Evolutionary conservation across 1,140 invertebrate species (phyloP), one percentile per base, ranked within the genome.

Genomic region (Drosophila kepulauana): DNA sequence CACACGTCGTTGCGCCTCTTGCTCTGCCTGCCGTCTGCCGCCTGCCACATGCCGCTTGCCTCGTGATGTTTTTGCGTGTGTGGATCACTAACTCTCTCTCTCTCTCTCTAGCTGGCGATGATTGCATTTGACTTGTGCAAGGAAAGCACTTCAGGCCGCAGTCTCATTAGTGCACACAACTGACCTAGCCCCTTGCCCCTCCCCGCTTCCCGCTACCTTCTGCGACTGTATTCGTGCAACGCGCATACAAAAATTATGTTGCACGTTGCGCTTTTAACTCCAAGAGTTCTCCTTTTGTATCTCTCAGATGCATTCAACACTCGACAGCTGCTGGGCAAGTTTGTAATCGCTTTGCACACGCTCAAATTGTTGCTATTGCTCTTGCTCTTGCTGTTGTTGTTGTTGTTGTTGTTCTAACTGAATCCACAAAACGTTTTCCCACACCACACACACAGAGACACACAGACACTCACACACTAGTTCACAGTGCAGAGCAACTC

Each of bases 321-420:
- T 61, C 62, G 58, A 73, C 81, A 86, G 78, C 82, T 81, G 77
- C 62, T 59, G 35, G 66, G 72, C 72, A 75, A 75, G 66, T 75
- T 70, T 70, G 66, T 75, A 75, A 75, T 58, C 72, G 59, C 35
- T 68, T 69, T 68, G 69, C 73, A 45, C 38, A 56, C 35, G 13
- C 46, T 57, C 8, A 10, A 20, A 13, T 59, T 59, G 20, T 30
- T 59, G 56, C 38, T 43, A 3, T 58, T 58, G 35, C 4, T 41
- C 16, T 43, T 59, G 15, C 8, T 20, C 13, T 43, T 45, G 56
- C 16, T 20, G 1, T 20, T 20, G 16, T 2, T 20, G 1, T 1
- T 16, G 16, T 28, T 30, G n/a, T 43, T 43, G 16, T 48, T 43
- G 16, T 48, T 65, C 54, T 65, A 13, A 30, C 68, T 64, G 77